A percentile compares a stretch with the other conserved stretches of the same genome.
Conservation (phyloP, 2,797 vertebrate genomes). For the Tiaroga cobitis region DNA sequence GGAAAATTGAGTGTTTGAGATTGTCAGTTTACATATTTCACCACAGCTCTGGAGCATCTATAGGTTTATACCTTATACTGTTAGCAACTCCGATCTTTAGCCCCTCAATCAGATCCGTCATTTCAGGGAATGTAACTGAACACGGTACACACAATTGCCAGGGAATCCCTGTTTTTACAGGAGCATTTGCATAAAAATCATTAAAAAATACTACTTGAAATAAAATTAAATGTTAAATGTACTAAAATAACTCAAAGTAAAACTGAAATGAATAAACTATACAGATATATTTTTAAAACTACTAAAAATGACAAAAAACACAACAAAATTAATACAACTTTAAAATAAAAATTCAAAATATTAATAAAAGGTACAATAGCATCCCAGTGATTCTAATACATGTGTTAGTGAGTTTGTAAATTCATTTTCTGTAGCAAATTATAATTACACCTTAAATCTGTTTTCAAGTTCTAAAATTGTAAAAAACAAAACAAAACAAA, state of each 20-base stretch:
- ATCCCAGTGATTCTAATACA: background rate
- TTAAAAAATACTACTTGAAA: background rate
- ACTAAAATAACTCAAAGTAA: background rate
- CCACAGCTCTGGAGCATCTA: conserved; percentile 36
- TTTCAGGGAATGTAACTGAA: background rate
- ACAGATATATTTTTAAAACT: too few species aligned
- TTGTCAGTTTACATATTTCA: conserved; percentile 51
- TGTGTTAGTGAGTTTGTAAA: background rate
- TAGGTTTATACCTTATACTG: background rate
- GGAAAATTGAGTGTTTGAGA: conserved; percentile 43
- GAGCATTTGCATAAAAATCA: background rate
- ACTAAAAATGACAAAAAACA: too few species aligned
- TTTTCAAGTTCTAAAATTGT: background rate
- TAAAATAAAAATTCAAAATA: background rate
- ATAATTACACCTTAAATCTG: background rate
- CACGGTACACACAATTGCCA: background rate
- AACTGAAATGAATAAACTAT: too few species aligned
- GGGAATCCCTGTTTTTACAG: background rate
- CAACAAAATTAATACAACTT: background rate
- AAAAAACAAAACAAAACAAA: too few species aligned
- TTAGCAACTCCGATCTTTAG: background rate
- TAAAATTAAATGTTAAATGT: background rate
- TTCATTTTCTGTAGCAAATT: background rate
- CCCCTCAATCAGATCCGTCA: background rate
- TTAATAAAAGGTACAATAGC: background rate